Evolutionary conservation across 2,113 vertebrate species (phyloP), one percentile per base, ranked within the genome.

Genomic region (Ctenomys sociabilis): DNA sequence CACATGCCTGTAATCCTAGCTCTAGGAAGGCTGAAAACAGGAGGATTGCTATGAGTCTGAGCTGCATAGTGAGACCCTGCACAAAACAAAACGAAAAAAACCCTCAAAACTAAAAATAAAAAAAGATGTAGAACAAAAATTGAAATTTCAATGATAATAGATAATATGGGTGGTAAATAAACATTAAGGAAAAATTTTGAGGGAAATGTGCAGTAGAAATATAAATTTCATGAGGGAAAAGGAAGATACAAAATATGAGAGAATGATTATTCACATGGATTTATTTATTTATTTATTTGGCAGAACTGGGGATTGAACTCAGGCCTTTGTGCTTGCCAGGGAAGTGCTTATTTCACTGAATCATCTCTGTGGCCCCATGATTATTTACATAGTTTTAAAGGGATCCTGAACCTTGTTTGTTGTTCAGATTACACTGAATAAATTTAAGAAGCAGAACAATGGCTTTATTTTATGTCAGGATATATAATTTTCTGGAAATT

Each of bases 121-220:
- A 17, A 24, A 57, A 17, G 88, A 95, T 86, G 86, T 86, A 83
- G 90, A 90, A 68, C 57, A 80, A 70, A 90, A 75, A 88, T 30
- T 95, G n/a, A 93, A 87, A 78, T 93, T 85, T 95, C 37, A 83
- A 10, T 82, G 9, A 57, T 54, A 95, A 61, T 54, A 54, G 4
- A 57, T 57, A 57, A 57, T 57, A 57, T 57, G 54, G 77, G 7
- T 35, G 77, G 32, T 49, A 78, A 49, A 78, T 45, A 77, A 40
- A 49, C 35, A 90, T 85, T 88, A 94, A 93, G 35, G 78, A 54
- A 95, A 88, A 92, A 68, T 88, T 82, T 43, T 57, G 77, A 95
- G 87, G 32, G 66, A 88, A 82, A 93, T 66, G 43, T 96, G 22
- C 40, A 82, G 22, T 90, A 24, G 1, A 1, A 77, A 81, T 90